Base-by-base conservation (phyloP, 2,888 invertebrate species). In the Latrodectus hesperus region DNA sequence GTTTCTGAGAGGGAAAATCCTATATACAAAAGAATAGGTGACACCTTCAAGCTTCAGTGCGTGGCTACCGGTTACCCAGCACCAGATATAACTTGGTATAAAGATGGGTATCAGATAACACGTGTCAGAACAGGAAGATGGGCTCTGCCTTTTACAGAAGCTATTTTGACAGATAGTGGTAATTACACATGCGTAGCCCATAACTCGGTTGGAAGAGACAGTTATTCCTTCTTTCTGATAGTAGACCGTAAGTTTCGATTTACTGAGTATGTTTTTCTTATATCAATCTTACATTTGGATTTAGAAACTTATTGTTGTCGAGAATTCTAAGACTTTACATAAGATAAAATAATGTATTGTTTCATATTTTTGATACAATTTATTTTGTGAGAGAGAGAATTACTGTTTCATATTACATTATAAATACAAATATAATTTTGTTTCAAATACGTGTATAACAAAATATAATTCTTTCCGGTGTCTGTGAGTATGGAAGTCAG, bases 111-210 rank as follows among this genome's bases (percentile, higher is more conserved):
- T 38, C 71, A 53, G 17, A 74, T 86, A 60, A 71, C 64, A 22
- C 71, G 49, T 5, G 79, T 70, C 64, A 75, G 72, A n/a, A 67
- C 65, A 12, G 81, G 81, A 3, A 49, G 81, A 68, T 86, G 86
- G 86, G 93, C 93, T 0, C 90, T 94, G 22, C 92, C 92, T n/a
- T 90, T 91, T 26, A 89, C 88, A 26, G 94, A 94, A 91, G 92
- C 95, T 14, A 95, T 95, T 91, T 93, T 94, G 9, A 93, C 94
- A 0, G 95, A 95, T 91, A 93, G 94, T 5, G 86, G 86, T 0
- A 86, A 86, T 81, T 86, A 86, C 65, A 86, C 86, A 8, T 86
- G 86, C 49, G 76, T 86, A 11, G 86, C 86, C 3, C 70, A 68
- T 12, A 86, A 86, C 14, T 38, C 22, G 12, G n/a, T 86, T 10